Conservation (phyloP, 2,113 vertebrate species). For the Nothoprocta pentlandii region DNA sequence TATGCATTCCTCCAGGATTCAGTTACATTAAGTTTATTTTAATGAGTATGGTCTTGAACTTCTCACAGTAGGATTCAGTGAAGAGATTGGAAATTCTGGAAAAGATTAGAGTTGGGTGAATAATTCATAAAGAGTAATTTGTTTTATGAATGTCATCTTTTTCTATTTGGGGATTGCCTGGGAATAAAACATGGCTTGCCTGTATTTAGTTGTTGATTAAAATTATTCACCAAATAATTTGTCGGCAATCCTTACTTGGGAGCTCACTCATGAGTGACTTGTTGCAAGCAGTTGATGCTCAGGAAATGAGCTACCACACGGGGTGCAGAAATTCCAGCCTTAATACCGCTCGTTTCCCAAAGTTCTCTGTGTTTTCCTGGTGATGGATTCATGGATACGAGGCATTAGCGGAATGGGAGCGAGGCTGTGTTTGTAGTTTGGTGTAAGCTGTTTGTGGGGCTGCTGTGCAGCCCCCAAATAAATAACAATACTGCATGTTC, state of each 20-base stretch:
- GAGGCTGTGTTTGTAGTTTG: not conserved
- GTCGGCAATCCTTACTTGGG: not conserved
- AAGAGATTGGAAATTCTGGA: conserved; percentile 52
- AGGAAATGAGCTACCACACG: not conserved
- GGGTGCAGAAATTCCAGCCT: not conserved
- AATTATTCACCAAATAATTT: conserved; percentile 28
- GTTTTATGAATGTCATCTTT: conserved; percentile 55
- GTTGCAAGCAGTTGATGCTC: not conserved
- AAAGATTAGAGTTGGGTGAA: conserved; percentile 47
- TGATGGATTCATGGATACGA: too few relatives aligned
- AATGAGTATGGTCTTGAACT: conserved; percentile 42
- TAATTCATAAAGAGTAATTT: conserved; percentile 62
- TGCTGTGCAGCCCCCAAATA: not conserved
- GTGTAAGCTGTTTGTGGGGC: not conserved
- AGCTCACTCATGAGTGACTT: not conserved
- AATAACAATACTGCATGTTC: not conserved
- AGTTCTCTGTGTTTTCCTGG: not conserved
- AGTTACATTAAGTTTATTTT: conserved; percentile 16
- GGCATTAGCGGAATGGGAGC: too few relatives aligned
- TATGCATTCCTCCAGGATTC: conserved; percentile 8
- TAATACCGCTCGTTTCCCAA: not conserved
- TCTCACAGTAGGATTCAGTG: conserved; percentile 38
- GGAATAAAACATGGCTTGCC: conserved; percentile 1
- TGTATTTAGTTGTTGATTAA: conserved; percentile 48
- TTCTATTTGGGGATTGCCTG: conserved; percentile 39